Base-by-base conservation (phyloP, 2,113 vertebrate genomes). In the Apteryx owenii region DNA sequence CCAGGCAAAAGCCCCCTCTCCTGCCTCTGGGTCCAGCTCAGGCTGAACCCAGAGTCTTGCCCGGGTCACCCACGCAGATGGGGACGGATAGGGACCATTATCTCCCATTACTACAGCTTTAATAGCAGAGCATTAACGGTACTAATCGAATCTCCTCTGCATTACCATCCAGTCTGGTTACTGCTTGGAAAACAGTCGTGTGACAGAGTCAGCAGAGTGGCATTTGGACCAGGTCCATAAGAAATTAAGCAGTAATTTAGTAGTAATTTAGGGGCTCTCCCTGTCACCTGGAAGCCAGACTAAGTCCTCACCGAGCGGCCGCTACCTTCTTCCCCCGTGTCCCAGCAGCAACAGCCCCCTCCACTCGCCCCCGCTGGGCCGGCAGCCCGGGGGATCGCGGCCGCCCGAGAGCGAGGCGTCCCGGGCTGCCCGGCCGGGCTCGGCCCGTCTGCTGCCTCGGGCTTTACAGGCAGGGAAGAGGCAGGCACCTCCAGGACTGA, bases 401-500 rank as follows among this genome's bases (percentile, higher is more conserved):
- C 36, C 36, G 36, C 36, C 36, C 7, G 36, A 38, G 36, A 46
- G 44, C 44, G 44, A 17, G 44, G 44, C 15, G 16, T 44, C 44
- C 44, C 44, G 14, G 44, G 44, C 44, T 46, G 44, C 44, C 44
- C 44, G 7, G 4, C 33, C 12, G 3, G 42, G 26, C 51, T 86
- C 5, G 1, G 68, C 22, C 5, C 44, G 14, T 16, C 44, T 46
- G 44, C 44, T 16, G 44, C 44, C 44, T 46, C 44, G 5, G 14
- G 44, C 14, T 46, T 46, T 6, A 46, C 44, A 18, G 44, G 65
- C 65, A 38, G 42, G 40, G n/a, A 71, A 50, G 66, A 42, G 66
- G 44, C 66, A 25, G 6, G 5, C 29, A 8, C 12, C 25, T 40
- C n/a, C 42, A 1, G 2, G 53, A 29, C 54, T 3, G 0, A 46